Evolutionary conservation across 2,888 invertebrate genomes (phyloP).

Genomic region (Heliconius charithonia): DNA sequence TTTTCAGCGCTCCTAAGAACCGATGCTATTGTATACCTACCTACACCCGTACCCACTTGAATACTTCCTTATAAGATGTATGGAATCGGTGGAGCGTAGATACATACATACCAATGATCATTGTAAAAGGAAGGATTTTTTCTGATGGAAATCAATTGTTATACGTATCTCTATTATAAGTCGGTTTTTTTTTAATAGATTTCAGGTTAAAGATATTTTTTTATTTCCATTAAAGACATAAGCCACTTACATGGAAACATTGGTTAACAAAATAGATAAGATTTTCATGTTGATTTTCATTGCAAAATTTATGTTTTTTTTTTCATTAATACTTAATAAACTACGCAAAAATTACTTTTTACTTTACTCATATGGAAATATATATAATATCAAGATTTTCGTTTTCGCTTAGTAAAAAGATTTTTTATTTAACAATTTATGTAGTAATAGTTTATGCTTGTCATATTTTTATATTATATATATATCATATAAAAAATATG

Average conservation of each 20-base stretch:
- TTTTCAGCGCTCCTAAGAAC: conserved; percentile 40
- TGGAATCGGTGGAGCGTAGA: conserved; percentile 23
- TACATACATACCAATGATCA: conserved; percentile 5
- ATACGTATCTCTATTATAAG: neutral
- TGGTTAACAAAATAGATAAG: too few relatives aligned
- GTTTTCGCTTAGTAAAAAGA: neutral
- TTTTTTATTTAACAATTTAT: too few relatives aligned
- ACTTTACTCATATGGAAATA: too few relatives aligned
- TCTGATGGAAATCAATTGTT: neutral
- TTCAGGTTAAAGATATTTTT: too few relatives aligned
- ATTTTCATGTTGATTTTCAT: too few relatives aligned
- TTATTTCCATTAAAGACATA: too few relatives aligned
- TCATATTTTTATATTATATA: too few relatives aligned
- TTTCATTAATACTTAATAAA: neutral
- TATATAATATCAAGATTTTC: too few relatives aligned
- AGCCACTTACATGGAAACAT: too few relatives aligned
- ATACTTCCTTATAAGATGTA: conserved; percentile 34
- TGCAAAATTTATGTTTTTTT: neutral
- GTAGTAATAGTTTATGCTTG: too few relatives aligned
- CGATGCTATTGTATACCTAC: conserved; percentile 27
- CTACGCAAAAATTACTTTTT: too few relatives aligned
- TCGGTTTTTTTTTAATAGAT: too few relatives aligned
- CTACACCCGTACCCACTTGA: conserved; percentile 23
- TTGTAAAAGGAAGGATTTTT: conserved; percentile 19
- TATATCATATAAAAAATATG: conserved; percentile 3